phyloP scores from a whole-genome alignment of 2,888 invertebrate genomes.

The Aromia moschata region DNA sequence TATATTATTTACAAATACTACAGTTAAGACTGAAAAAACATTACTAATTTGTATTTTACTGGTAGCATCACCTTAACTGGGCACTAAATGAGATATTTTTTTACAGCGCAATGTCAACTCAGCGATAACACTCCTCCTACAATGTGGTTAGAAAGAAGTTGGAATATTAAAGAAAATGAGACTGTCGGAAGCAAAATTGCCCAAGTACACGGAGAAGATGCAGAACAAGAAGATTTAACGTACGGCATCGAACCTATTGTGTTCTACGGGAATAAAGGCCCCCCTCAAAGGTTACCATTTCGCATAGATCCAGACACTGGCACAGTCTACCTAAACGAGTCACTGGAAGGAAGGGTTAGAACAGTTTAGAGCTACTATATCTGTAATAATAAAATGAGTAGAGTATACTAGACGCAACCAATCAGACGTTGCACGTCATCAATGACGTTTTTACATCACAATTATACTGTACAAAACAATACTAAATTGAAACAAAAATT shows the following conservation, averaged over 20 bases:
- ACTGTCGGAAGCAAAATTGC: slow-evolving; percentile 77
- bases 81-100: too few species aligned
- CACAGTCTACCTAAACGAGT: slow-evolving; percentile 81
- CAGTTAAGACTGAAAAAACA: too few species aligned
- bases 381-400: too few species aligned
- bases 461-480: too few species aligned
- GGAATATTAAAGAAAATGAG: slow-evolving; percentile 78
- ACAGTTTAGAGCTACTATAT: too few species aligned
- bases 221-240: slow-evolving; percentile 70
- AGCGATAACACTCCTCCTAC: slow-evolving; percentile 64
- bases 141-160: slow-evolving; percentile 74
- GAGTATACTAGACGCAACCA: too few species aligned
- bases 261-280: slow-evolving; percentile 46
- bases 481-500: too few species aligned
- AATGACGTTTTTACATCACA: too few species aligned
- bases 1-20: too few species aligned
- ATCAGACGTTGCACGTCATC: too few species aligned
- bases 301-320: slow-evolving; percentile 79
- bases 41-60: too few species aligned
- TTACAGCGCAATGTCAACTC: slow-evolving; percentile 44
- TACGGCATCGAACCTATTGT: slow-evolving; percentile 74
- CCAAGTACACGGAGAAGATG: slow-evolving; percentile 73
- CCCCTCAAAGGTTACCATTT: slow-evolving; percentile 73
- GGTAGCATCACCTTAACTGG: too few species aligned
- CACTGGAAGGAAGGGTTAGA: slow-evolving; percentile 79